Base-by-base conservation (phyloP, 1,140 invertebrate genomes). In the Parapsyche elsis region DNA sequence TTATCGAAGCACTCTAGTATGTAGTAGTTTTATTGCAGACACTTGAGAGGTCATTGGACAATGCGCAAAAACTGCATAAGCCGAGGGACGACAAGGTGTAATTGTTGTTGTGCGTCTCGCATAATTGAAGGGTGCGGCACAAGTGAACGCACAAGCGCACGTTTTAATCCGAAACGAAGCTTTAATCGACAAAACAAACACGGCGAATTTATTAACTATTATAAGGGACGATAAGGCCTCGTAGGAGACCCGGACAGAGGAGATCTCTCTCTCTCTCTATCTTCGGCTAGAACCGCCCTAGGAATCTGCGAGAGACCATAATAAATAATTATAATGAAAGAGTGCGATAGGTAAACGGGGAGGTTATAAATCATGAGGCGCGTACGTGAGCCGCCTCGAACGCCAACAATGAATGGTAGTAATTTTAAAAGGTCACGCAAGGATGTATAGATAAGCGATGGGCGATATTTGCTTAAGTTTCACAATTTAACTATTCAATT, bases 301-400 rank as follows among this genome's bases (percentile, higher is more conserved):
- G 64, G 74, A 80, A 71, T 61, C 59, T 57, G 59, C 73, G 49
- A 80, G 16, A 23, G 71, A 70, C 64, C 71, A 82, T 75, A 79
- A 81, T 82, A 82, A 82, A 82, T 82, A 82, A 80, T 80, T 78
- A 82, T 82, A 82, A 79, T 82, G 73, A 82, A 82, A 79, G 70
- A 67, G 38, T 75, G 75, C 75, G 16, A 77, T 77, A 77, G 75
- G 16, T 53, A 77, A 77, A 59, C 23, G 24, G 64, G 64, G 9
- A 26, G 74, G 74, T 23, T 45, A 77, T 77, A 77, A 77, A 77
- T 77, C 75, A 64, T 75, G 5, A 26, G 12, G 24, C 64, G 24
- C 12, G 75, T 77, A 77, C 75, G 75, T 77, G 75, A 49, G 46
- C 46, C 71, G 49, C 74, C 9, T n/a, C 57, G 74, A 21, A 76